Percentiles rank a stretch among this genome's conserved stretches.
Evolutionary conservation across 2,888 invertebrate genomes (phyloP).

Genomic region (Polylopha cassiicola): DNA sequence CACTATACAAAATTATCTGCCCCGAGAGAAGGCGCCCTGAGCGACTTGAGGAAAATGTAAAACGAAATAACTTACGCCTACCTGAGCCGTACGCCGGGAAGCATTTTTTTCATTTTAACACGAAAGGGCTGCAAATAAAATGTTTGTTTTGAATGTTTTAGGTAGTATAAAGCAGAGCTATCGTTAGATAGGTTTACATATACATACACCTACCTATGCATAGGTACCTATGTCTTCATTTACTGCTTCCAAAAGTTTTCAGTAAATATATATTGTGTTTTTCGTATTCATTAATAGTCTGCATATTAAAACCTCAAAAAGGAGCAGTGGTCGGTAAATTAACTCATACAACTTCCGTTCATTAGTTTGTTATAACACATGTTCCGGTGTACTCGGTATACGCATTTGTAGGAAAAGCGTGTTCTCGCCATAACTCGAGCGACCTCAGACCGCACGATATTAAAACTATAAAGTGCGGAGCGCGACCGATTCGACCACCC

Average conservation of each 20-base stretch:
- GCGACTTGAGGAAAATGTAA: slow-evolving; percentile 60
- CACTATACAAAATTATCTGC: slow-evolving; percentile 62
- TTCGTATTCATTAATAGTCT: slow-evolving; percentile 9
- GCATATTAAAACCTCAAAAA: slow-evolving; percentile 28
- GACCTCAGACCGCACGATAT: slow-evolving; percentile 64
- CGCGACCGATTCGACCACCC: slow-evolving; percentile 51
- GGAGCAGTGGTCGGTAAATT: slow-evolving; percentile 37
- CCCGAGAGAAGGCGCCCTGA: slow-evolving; percentile 53
- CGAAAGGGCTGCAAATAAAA: slow-evolving; percentile 50
- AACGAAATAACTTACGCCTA: slow-evolving; percentile 64
- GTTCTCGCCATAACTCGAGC: slow-evolving; percentile 53
- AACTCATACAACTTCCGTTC: slow-evolving; percentile 36
- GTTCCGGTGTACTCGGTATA: slow-evolving; percentile 39
- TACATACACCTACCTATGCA: too few species aligned
- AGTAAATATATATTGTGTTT: too few species aligned
- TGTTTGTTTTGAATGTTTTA: slow-evolving; percentile 52
- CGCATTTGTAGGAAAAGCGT: slow-evolving; percentile 59
- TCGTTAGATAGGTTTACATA: too few species aligned
- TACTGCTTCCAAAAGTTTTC: too few species aligned
- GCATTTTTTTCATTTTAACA: slow-evolving; percentile 49
- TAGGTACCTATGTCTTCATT: too few species aligned
- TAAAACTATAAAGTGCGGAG: slow-evolving; percentile 73
- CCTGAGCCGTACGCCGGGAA: slow-evolving; percentile 46
- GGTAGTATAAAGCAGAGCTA: too few species aligned
- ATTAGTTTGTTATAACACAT: slow-evolving; percentile 37